Evolutionary conservation across 2,797 vertebrate genomes (phyloP).

Genomic region (Betta splendens): DNA sequence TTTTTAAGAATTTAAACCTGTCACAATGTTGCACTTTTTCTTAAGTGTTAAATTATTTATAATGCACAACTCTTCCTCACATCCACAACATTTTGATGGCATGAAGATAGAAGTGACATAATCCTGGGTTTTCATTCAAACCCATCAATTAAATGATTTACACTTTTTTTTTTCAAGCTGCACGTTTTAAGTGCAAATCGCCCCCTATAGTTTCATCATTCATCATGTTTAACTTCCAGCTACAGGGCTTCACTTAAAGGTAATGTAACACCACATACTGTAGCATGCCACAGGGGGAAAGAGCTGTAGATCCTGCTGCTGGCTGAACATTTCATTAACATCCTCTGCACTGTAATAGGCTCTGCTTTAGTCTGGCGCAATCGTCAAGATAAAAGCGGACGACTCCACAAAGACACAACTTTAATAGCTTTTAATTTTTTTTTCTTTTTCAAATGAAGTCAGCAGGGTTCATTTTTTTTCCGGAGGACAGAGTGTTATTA

Average conservation of each 20-base stretch:
- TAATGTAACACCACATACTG: constrained; percentile 19
- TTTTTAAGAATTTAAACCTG: too few relatives aligned
- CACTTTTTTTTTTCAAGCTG: too few relatives aligned
- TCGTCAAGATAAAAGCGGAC: constrained; percentile 44
- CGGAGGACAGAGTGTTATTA: constrained; percentile 42
- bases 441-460: constrained; percentile 20
- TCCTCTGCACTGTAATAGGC: constrained; percentile 22
- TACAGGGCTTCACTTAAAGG: too few relatives aligned
- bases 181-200: too few relatives aligned
- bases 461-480: constrained; percentile 34
- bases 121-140: too few relatives aligned
- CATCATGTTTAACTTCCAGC: too few relatives aligned
- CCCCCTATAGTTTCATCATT: too few relatives aligned
- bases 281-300: neutral
- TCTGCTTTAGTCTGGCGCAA: constrained; percentile 16
- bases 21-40: too few relatives aligned
- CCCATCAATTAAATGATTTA: too few relatives aligned
- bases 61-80: neutral
- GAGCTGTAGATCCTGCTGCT: constrained; percentile 23
- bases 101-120: too few relatives aligned
- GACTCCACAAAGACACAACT: constrained; percentile 46
- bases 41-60: neutral
- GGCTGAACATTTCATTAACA: constrained; percentile 45
- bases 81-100: too few relatives aligned
- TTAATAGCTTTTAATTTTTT: constrained; percentile 57